A percentile compares a stretch with the other conserved stretches of the same genome.
Conservation (phyloP, 2,888 invertebrate species). For the Caprella mutica region DNA sequence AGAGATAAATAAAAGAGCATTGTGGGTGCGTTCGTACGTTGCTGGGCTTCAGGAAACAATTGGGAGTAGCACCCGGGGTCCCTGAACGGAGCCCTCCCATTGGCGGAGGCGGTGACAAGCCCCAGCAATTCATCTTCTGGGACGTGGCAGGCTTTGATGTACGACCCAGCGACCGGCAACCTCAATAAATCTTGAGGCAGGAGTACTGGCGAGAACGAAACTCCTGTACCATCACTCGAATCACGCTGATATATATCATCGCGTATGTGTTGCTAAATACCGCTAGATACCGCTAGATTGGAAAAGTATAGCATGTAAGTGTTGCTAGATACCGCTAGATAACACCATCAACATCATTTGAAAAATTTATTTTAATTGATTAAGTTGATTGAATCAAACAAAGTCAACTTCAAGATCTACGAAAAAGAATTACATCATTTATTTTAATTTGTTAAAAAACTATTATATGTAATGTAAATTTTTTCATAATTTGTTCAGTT, state of each 20-base stretch:
- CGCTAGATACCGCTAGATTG: no score
- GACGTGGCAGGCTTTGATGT: conserved; percentile 35
- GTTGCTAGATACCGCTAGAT: no score
- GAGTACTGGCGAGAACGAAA: no score
- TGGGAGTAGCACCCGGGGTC: conserved; percentile 14
- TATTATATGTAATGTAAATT: not conserved
- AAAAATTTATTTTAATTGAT: no score
- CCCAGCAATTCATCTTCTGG: conserved; percentile 33
- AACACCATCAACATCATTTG: no score
- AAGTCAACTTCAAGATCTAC: not conserved
- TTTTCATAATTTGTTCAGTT: not conserved
- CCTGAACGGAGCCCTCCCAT: conserved; percentile 23
- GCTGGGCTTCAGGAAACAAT: conserved; percentile 22
- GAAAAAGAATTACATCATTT: not conserved
- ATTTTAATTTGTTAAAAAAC: not conserved
- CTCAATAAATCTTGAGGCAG: conserved; percentile 27
- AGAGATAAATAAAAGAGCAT: no score
- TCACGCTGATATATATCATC: no score
- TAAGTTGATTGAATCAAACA: no score
- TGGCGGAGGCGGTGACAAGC: conserved; percentile 35
- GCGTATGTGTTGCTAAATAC: no score
- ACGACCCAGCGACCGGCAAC: conserved; percentile 34
- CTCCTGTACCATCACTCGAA: no score
- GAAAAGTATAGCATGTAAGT: no score
- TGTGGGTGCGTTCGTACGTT: no score